Conservation (phyloP, 1,140 invertebrate species). For the Neotoxoptera formosana region DNA sequence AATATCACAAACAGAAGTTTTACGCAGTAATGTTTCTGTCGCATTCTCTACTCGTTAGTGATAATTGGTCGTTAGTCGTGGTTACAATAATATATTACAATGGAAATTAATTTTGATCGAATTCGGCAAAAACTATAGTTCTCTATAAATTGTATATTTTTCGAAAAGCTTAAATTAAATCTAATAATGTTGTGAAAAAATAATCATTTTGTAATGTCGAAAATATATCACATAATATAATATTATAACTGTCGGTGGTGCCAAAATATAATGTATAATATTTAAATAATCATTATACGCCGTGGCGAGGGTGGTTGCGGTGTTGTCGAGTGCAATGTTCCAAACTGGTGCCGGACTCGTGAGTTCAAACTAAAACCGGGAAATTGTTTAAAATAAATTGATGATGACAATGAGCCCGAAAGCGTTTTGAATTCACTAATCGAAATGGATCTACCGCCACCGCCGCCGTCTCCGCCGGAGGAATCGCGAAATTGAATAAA, state of each 20-base stretch:
- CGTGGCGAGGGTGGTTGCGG: not conserved
- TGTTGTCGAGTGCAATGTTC: not conserved
- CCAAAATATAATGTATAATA: not conserved
- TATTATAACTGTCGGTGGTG: not conserved
- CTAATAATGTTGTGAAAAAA: not conserved
- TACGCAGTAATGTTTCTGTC: too few relatives aligned
- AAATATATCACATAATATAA: too few relatives aligned
- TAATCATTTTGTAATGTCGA: not conserved
- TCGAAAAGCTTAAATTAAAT: not conserved
- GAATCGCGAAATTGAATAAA: conserved; percentile 24
- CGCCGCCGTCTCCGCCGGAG: not conserved
- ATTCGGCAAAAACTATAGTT: not conserved
- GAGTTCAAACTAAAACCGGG: not conserved
- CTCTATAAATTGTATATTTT: not conserved
- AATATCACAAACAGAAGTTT: not conserved
- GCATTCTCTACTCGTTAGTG: not conserved
- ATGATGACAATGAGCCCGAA: conserved; percentile 13
- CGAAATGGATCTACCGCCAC: conserved; percentile 7
- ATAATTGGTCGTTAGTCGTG: not conserved
- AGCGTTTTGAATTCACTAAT: conserved; percentile 33
- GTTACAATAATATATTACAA: not conserved
- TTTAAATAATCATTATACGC: not conserved
- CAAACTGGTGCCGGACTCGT: not conserved
- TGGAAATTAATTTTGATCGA: not conserved
- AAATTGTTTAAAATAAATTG: conserved; percentile 25